Conservation (phyloP, 2,797 vertebrate species). For the Lophius americanus region DNA sequence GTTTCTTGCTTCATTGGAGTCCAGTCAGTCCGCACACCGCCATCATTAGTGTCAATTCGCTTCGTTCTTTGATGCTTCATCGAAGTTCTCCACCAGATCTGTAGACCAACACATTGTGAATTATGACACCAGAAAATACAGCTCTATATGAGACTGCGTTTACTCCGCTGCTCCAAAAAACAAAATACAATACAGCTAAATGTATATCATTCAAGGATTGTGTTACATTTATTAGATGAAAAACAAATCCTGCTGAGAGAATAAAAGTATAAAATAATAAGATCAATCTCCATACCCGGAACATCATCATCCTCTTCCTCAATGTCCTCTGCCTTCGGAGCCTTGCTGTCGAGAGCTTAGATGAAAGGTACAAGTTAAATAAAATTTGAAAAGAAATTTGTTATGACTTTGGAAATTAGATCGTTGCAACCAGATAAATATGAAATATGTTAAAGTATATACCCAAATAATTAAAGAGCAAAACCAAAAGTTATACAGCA, state of each 20-base stretch:
- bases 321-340: constrained; percentile 94
- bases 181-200: too few species aligned
- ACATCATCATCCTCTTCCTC: constrained; percentile 97
- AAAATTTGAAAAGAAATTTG: not conserved
- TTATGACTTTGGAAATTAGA: not conserved
- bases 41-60: constrained; percentile 84
- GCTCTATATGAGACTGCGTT: not conserved
- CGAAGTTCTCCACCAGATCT: constrained; percentile 99
- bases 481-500: too few species aligned
- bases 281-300: constrained; percentile 82
- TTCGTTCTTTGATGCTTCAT: constrained; percentile 96
- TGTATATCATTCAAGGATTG: too few species aligned
- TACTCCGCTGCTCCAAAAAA: not conserved
- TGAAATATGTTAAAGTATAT: not conserved
- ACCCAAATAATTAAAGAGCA: too few species aligned
- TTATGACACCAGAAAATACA: not conserved
- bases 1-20: constrained; percentile 86
- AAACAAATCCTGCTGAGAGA: not conserved
- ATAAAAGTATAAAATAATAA: not conserved
- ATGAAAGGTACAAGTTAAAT: constrained; percentile 16
- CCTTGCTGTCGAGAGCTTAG: constrained; percentile 94
- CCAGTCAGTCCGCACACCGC: constrained; percentile 67
- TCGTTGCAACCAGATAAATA: not conserved
- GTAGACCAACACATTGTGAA: constrained; percentile 43
- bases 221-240: not conserved